A percentile compares a stretch with the other conserved stretches of the same genome.
phyloP scores from a whole-genome alignment of 2,797 vertebrate species.

The Syngnathus rostellatus region DNA sequence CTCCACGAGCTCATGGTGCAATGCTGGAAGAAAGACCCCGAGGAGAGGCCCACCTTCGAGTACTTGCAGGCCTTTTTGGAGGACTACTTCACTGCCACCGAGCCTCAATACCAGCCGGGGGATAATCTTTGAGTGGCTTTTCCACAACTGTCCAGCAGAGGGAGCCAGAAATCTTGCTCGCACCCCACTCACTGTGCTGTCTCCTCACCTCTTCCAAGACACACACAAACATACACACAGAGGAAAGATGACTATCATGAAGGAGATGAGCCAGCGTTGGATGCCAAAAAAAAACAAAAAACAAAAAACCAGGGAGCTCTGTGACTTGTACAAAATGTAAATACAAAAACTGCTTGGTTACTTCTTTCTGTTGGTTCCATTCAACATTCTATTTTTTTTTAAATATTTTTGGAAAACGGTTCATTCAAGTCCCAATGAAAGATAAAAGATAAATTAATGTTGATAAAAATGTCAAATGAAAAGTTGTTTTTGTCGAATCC shows the following conservation, averaged over 20 bases:
- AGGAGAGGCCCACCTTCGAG: conserved; percentile 96
- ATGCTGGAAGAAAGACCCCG: conserved; percentile 99
- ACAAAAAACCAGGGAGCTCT: conserved; percentile 23
- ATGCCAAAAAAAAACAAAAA: conserved; percentile 18
- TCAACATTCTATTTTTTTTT: conserved; percentile 66
- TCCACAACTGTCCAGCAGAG: conserved; percentile 45
- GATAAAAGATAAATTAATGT: conserved; percentile 15
- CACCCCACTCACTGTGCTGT: conserved; percentile 28
- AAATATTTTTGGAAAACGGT: conserved; percentile 56
- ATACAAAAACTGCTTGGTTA: conserved; percentile 76
- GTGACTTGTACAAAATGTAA: conserved; percentile 74
- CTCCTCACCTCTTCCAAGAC: conserved; percentile 37
- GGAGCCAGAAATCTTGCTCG: conserved; percentile 37
- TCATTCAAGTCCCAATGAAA: conserved; percentile 23
- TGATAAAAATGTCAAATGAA: background rate
- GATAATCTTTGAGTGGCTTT: conserved; percentile 86
- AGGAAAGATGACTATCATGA: conserved; percentile 40
- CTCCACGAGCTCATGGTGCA: conserved; percentile 99
- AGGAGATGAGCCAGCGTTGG: conserved; percentile 32
- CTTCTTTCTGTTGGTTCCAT: conserved; percentile 60
- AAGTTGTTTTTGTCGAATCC: background rate
- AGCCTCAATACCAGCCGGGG: conserved; percentile 98
- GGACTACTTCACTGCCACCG: conserved; percentile 99
- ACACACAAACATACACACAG: conserved; percentile 15
- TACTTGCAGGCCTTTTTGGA: conserved; percentile 99